These are phyloP conservation scores for Triplophysa siluroides DNA, from an alignment of 2,113 vertebrate species.

Conservation along the genomic window DNA sequence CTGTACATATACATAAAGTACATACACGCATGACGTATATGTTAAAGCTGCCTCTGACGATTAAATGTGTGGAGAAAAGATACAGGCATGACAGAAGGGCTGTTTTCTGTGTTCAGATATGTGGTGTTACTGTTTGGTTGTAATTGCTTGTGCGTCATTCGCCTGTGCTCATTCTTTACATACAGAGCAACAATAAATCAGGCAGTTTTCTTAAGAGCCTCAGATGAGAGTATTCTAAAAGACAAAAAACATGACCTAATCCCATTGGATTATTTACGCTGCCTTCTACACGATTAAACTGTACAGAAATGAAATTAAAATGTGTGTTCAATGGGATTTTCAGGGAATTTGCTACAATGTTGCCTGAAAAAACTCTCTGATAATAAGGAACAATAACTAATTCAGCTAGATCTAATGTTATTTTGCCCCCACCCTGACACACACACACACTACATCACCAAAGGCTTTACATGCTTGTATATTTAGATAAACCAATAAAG, in stretches of 20 bases:
- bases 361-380: constrained; percentile 67
- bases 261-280: constrained; percentile 75
- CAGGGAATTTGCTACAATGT: constrained; percentile 69
- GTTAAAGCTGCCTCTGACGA: neutral
- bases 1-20: neutral
- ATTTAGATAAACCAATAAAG: constrained; percentile 68
- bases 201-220: constrained; percentile 40
- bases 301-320: constrained; percentile 76
- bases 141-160: constrained; percentile 20
- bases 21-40: neutral
- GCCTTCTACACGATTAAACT: constrained; percentile 70
- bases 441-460: constrained; percentile 32
- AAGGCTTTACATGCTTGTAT: constrained; percentile 54
- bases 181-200: constrained; percentile 20
- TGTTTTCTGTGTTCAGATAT: constrained; percentile 14
- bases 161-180: constrained; percentile 20
- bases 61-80: neutral
- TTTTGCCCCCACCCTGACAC: constrained; percentile 51
- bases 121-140: neutral
- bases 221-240: constrained; percentile 32
- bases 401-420: constrained; percentile 76
- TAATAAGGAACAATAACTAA: constrained; percentile 78
- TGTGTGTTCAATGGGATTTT: constrained; percentile 74
- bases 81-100: neutral
- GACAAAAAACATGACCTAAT: constrained; percentile 64